A percentile compares a stretch with the other conserved stretches of the same genome.
phyloP scores from a whole-genome alignment of 2,797 vertebrate species.

The Petrocephalus schoutedeni region DNA sequence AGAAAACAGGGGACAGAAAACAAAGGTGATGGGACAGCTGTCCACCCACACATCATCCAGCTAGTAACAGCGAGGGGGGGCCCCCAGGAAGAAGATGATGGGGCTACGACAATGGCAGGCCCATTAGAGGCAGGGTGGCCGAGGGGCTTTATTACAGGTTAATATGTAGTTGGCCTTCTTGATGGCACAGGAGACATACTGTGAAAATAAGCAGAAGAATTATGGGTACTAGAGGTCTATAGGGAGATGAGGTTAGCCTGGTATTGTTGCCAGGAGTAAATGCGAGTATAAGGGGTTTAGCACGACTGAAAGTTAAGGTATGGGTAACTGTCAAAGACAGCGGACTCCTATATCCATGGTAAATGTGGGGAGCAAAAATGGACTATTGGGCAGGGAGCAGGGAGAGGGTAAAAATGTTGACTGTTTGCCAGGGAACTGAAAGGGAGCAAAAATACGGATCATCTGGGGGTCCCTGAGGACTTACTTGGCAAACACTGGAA shows the following conservation, averaged over 20 bases:
- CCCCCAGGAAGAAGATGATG: background rate
- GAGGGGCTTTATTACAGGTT: background rate
- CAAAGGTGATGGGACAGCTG: background rate
- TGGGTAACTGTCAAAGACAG: background rate
- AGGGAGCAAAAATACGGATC: background rate
- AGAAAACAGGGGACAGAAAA: background rate
- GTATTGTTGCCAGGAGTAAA: background rate
- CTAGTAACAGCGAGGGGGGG: background rate
- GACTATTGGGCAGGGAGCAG: background rate
- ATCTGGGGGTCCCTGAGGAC: background rate
- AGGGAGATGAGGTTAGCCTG: background rate
- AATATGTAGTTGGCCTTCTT: background rate
- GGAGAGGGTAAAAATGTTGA: too few relatives aligned
- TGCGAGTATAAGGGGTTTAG: background rate
- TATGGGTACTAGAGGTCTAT: background rate
- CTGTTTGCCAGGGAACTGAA: background rate
- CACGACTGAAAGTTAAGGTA: background rate
- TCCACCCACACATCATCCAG: background rate
- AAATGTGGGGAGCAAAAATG: background rate
- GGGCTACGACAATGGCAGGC: background rate
- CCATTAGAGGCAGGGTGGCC: background rate
- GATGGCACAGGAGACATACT: background rate
- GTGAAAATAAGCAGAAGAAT: background rate
- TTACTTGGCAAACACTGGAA: background rate
- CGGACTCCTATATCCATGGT: background rate